A percentile compares a stretch with the other conserved stretches of the same genome.
phyloP scores from a whole-genome alignment of 2,888 invertebrate genomes.

The Heliconius ethilla region DNA sequence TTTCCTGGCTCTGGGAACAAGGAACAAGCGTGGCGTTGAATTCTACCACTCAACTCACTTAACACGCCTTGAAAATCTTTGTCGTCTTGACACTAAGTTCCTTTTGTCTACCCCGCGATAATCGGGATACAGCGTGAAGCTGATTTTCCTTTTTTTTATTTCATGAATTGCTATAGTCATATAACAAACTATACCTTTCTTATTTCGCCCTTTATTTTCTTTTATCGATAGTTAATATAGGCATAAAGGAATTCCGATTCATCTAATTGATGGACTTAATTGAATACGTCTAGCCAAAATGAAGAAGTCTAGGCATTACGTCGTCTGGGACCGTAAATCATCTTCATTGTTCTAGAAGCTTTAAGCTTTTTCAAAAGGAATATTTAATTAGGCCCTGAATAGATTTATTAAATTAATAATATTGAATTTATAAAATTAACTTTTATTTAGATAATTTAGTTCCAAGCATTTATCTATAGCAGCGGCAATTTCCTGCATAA shows the following conservation, averaged over 20 bases:
- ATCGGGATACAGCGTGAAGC: no score
- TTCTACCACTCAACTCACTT: no score
- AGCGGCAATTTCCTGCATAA: neutral
- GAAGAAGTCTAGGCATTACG: conserved; percentile 20
- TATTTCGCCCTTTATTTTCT: neutral
- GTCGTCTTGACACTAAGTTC: no score
- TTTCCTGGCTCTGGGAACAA: no score
- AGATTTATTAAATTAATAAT: neutral
- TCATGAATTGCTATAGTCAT: no score
- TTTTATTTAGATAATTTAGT: no score
- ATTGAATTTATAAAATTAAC: no score
- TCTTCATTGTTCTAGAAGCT: conserved; percentile 13
- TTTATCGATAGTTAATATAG: neutral
- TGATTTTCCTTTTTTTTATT: no score
- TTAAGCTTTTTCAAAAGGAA: conserved; percentile 9
- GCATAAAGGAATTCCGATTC: neutral
- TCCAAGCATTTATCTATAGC: no score
- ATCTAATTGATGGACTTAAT: conserved; percentile 20
- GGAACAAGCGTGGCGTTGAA: no score
- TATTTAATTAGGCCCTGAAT: conserved; percentile 1
- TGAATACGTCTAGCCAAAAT: conserved; percentile 25
- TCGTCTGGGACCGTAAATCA: conserved; percentile 25
- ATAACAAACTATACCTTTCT: neutral
- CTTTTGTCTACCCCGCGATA: no score
- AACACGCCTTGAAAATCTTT: no score